Evolutionary conservation across 2,888 invertebrate genomes (phyloP), one percentile per base, ranked within the genome.

Genomic region (Panopea generosa): DNA sequence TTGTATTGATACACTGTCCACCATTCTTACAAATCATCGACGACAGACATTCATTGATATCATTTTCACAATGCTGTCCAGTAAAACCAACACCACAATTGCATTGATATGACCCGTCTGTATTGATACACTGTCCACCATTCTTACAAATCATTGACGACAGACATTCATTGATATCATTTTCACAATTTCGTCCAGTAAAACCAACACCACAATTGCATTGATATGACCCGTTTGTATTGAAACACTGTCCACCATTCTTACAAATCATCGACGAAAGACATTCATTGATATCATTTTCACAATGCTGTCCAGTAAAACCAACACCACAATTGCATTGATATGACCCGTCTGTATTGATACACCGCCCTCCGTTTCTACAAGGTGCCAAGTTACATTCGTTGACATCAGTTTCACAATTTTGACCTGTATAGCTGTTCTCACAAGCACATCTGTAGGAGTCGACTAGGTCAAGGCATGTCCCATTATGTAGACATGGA

Each of bases 41-140:
- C 4, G 7, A n/a, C 11, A 24, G 2, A 24, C 59, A 59, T 45
- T 59, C 59, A 22, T 59, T 26, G 22, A 59, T 24, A 22, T 59
- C 59, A 45, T 9, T 16, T 16, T 45, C 20, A 45, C 45, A 45
- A 20, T 4, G 6, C 3, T 45, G 6, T 20, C 45, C 45, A 6
- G 6, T 3, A 16, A 4, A 45, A 18, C 45, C 45, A 20, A n/a
- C 20, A 18, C 3, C 7, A 16, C 45, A 45, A 4, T 45, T 45
- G 20, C 45, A 45, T 4, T 9, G 4, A 20, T 9, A 45, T 16
- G n/a, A 18, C 20, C 45, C 45, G 16, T 45, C n/a, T 9, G 45
- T 45, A 45, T 45, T 45, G 16, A 18, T 16, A 20, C 45, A 45
- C 16, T 4, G 6, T 45, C 45, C 45, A 45, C 16, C 16, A 45